These are phyloP conservation scores for Lasiommata megera DNA, from an alignment of 2,888 invertebrate genomes.

Conservation along the genomic window DNA sequence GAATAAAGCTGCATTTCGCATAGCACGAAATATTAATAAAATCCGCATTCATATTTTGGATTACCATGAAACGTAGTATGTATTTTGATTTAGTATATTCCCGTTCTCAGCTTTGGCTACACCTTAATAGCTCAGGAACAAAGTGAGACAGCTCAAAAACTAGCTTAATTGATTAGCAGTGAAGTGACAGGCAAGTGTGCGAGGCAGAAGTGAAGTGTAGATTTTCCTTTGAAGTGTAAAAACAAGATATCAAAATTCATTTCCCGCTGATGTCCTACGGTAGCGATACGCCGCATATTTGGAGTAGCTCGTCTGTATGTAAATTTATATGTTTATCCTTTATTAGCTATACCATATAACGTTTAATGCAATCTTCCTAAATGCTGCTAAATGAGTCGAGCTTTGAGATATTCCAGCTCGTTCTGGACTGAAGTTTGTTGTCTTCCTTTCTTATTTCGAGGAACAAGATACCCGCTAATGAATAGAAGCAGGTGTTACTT, in stretches of 20 bases:
- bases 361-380: no score
- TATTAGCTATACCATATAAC: neutral
- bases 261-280: slow-evolving; percentile 81
- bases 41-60: slow-evolving; percentile 47
- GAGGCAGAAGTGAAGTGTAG: slow-evolving; percentile 33
- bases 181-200: no score
- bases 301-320: slow-evolving; percentile 74
- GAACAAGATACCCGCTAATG: no score
- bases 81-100: slow-evolving; percentile 65
- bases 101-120: slow-evolving; percentile 34
- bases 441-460: no score
- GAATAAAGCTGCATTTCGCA: slow-evolving; percentile 34
- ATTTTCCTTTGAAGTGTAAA: slow-evolving; percentile 34
- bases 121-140: slow-evolving; percentile 11
- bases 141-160: neutral
- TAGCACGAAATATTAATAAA: slow-evolving; percentile 52
- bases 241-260: slow-evolving; percentile 74
- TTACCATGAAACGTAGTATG: slow-evolving; percentile 51
- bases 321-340: neutral
- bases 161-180: neutral
- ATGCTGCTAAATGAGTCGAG: no score
- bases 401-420: no score
- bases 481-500: no score
- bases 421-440: no score
- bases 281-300: slow-evolving; percentile 78